Evolutionary conservation across 2,113 vertebrate genomes (phyloP).

Genomic region (Chaetodon trifascialis): DNA sequence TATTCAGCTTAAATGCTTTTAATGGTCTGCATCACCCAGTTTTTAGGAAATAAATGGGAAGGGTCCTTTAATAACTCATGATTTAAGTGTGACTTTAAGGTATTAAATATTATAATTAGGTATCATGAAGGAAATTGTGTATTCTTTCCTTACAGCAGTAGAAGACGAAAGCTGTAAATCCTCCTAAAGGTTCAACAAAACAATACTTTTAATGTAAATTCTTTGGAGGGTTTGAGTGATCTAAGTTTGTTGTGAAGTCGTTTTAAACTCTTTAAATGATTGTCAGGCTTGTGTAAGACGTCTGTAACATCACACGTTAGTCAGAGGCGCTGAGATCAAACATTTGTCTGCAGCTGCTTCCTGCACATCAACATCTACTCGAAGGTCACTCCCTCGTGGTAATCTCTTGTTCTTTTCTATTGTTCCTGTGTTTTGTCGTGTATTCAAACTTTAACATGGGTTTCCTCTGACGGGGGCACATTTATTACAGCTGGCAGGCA

Average conservation of each 20-base stretch:
- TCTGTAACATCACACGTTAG: neutral
- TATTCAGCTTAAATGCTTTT: neutral
- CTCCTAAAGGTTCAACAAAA: neutral
- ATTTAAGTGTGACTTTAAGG: slow-evolving; percentile 9
- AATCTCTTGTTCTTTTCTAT: slow-evolving; percentile 22
- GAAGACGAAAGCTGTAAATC: neutral
- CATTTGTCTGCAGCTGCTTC: neutral
- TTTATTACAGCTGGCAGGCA: slow-evolving; percentile 74
- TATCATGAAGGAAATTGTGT: neutral
- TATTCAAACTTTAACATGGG: slow-evolving; percentile 51
- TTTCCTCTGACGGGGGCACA: slow-evolving; percentile 35
- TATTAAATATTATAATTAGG: neutral
- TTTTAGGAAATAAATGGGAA: no score
- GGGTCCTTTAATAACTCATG: neutral
- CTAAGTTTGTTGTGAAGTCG: neutral
- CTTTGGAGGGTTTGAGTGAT: neutral
- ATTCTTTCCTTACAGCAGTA: neutral
- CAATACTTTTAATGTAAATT: no score
- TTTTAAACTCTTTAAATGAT: neutral
- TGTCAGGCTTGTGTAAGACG: neutral
- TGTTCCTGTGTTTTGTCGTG: slow-evolving; percentile 41
- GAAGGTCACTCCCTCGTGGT: slow-evolving; percentile 3
- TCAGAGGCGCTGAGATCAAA: neutral
- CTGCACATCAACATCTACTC: neutral
- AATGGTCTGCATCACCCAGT: neutral